phyloP scores from a whole-genome alignment of 2,888 invertebrate species.

The Diarsia rubi region DNA sequence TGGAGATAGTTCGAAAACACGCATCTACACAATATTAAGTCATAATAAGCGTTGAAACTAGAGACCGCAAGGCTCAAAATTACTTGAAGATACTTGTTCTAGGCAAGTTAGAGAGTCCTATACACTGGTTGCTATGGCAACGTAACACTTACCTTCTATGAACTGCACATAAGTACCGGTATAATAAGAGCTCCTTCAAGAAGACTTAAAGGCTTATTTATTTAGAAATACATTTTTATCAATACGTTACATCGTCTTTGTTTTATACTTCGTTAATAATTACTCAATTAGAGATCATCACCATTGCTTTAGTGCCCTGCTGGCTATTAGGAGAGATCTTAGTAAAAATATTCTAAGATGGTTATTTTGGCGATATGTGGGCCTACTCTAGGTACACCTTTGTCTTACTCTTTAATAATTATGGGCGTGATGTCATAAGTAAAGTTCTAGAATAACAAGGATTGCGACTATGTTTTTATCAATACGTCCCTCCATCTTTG shows the following conservation, averaged over 20 bases:
- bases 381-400: neutral
- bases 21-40: neutral
- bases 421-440: neutral
- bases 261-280: neutral
- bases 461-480: neutral
- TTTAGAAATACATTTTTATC: neutral
- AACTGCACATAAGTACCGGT: neutral
- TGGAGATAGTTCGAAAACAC: neutral
- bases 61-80: neutral
- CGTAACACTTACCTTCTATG: neutral
- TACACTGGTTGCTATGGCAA: conserved; percentile 11
- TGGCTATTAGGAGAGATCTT: too few relatives aligned
- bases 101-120: neutral
- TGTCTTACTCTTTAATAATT: neutral
- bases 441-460: neutral
- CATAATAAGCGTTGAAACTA: conserved; percentile 5
- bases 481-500: conserved; percentile 34
- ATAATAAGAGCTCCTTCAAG: neutral
- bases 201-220: too few relatives aligned
- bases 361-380: too few relatives aligned
- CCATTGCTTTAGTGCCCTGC: neutral
- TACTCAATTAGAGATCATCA: too few relatives aligned
- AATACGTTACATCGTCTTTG: neutral
- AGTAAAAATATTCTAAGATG: too few relatives aligned
- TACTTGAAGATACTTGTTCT: neutral